Evolutionary conservation across 2,113 vertebrate genomes (phyloP), one percentile per base, ranked within the genome.

Genomic region (Chaetops frenatus): DNA sequence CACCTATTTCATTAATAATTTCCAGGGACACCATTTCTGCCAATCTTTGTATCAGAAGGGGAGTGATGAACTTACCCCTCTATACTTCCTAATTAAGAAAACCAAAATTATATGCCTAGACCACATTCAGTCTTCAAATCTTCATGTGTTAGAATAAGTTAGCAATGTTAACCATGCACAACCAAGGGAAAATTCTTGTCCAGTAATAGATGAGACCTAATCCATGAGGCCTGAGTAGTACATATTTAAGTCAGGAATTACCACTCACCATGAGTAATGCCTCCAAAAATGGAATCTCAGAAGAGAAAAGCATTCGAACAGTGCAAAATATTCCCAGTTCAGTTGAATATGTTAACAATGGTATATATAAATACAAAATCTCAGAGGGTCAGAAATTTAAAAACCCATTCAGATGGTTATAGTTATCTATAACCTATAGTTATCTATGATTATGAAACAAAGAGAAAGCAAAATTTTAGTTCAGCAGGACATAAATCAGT

Each of bases 111-210:
- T 15, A 35, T 56, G 45, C 53, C 22, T 42, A 67, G 45, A 60
- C 35, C 54, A 25, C 2, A 1, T 35, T 62, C 51, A 71, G 19
- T 20, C 31, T 70, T 86, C 57, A 56, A 56, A 20, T 36, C 60
- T 51, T 47, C 64, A n/a, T 12, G 27, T n/a, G 20, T 60, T 76
- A 74, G 70, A 81, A 62, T 48, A 87, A 8, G 42, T 93, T 94
- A 92, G 88, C 81, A 93, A 86, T 70, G 56, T 74, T 86, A 86
- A 88, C 88, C 62, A 91, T 69, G 62, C 65, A 88, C 51, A 93
- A 65, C 56, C 71, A 92, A 87, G 83, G 90, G 92, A 95, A 86
- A 96, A 97, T 90, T 97, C 93, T 92, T 90, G 88, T 89, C 79
- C 83, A 82, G 42, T 86, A 96, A 93, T 31, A 97, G 91, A 94